phyloP scores from a whole-genome alignment of 2,888 invertebrate species.

The Andricus quercusramuli region DNA sequence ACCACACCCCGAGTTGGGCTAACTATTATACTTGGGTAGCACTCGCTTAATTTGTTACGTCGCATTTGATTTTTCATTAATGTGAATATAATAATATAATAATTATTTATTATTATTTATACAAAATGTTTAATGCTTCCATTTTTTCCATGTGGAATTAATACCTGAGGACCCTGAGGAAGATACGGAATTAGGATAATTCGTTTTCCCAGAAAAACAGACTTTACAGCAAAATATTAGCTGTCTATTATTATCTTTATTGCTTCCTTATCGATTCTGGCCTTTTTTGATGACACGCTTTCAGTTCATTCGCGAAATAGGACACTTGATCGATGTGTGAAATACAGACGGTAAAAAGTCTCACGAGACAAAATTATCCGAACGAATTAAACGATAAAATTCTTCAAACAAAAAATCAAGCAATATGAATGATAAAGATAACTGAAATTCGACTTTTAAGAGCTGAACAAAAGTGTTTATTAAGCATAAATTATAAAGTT shows the following conservation, averaged over 20 bases:
- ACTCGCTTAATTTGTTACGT: neutral
- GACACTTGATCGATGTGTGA: conserved; percentile 12
- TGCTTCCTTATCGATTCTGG: conserved; percentile 16
- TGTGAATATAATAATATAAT: neutral
- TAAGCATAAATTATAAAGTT: too few species aligned
- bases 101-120: neutral
- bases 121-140: too few species aligned
- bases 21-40: neutral
- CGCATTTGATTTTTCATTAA: neutral
- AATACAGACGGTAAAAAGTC: neutral
- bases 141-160: too few species aligned
- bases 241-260: conserved; percentile 3
- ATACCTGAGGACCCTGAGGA: neutral
- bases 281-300: conserved; percentile 11
- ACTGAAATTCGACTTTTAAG: neutral
- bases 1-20: neutral
- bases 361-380: neutral
- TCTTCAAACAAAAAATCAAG: neutral
- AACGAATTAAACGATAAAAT: neutral
- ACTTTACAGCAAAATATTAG: neutral
- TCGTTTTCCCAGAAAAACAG: neutral
- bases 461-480: neutral
- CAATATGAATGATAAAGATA: neutral
- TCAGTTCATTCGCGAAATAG: conserved; percentile 14
- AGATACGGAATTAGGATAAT: neutral